phyloP scores from a whole-genome alignment of 2,113 vertebrate species.

The Menura novaehollandiae region DNA sequence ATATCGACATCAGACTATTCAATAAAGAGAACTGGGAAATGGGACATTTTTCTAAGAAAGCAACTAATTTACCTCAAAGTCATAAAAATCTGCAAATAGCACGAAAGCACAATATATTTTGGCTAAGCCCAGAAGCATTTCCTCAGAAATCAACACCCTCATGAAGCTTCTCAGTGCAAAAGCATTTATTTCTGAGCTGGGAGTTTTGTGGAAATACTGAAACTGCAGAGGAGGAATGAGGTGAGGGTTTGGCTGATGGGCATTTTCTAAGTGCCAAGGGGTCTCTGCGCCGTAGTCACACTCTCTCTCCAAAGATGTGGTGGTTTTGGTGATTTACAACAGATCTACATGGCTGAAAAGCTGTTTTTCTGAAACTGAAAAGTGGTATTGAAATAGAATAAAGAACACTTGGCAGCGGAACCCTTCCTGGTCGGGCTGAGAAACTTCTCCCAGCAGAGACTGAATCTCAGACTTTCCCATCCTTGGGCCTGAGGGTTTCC shows the following conservation, averaged over 20 bases:
- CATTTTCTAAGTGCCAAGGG: background rate
- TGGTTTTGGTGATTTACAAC: background rate
- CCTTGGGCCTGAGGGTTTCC: background rate
- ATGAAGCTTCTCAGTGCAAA: background rate
- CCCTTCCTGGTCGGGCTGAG: background rate
- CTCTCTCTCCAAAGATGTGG: background rate
- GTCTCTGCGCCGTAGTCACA: background rate
- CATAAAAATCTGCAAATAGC: background rate
- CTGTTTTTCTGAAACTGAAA: background rate
- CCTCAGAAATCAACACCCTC: background rate
- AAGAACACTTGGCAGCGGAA: background rate
- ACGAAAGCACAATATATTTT: background rate
- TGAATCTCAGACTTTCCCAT: background rate
- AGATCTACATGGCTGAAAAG: background rate
- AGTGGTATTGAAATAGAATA: background rate
- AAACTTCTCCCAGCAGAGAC: background rate
- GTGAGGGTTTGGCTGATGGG: background rate
- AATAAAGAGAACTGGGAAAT: background rate
- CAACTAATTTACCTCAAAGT: background rate
- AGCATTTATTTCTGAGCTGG: background rate
- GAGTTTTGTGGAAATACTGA: background rate
- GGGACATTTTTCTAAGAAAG: background rate
- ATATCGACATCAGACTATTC: background rate
- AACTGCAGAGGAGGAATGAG: background rate
- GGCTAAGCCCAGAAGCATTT: background rate